Percentiles rank a stretch among this genome's conserved stretches.
phyloP scores from a whole-genome alignment of 2,888 invertebrate genomes.

The Vesta saturnalis region DNA sequence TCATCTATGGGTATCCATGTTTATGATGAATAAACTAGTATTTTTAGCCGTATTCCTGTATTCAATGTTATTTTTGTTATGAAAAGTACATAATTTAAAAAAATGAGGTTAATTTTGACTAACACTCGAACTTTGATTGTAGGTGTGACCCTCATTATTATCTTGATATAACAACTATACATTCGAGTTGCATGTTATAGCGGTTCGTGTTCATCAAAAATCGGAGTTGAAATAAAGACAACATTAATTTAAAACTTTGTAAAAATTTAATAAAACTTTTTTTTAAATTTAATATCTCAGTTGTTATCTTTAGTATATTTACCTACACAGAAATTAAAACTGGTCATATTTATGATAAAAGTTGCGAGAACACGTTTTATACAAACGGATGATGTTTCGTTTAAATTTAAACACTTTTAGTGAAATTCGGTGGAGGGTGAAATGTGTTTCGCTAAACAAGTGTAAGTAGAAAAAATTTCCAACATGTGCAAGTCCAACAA shows the following conservation, averaged over 20 bases:
- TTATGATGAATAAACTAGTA: no score
- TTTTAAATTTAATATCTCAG: not conserved
- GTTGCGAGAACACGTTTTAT: not conserved
- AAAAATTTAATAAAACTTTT: no score
- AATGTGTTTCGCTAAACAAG: not conserved
- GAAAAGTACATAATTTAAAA: not conserved
- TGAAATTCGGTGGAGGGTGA: not conserved
- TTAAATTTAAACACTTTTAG: not conserved
- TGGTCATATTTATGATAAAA: not conserved
- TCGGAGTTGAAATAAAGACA: no score
- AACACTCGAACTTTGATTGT: not conserved
- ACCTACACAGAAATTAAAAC: not conserved
- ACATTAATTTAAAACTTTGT: no score
- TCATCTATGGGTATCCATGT: no score
- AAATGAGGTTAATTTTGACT: not conserved
- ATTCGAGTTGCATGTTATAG: no score
- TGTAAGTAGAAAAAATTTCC: constrained; percentile 3
- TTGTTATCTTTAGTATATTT: constrained; percentile 11
- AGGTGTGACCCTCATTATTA: not conserved
- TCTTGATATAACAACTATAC: no score
- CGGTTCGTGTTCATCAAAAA: no score
- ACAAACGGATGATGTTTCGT: not conserved
- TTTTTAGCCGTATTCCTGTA: no score
- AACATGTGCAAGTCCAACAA: constrained; percentile 16
- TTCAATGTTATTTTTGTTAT: not conserved